Conservation (phyloP, 2,797 vertebrate species). For the Rhabdophis nuchalis region DNA sequence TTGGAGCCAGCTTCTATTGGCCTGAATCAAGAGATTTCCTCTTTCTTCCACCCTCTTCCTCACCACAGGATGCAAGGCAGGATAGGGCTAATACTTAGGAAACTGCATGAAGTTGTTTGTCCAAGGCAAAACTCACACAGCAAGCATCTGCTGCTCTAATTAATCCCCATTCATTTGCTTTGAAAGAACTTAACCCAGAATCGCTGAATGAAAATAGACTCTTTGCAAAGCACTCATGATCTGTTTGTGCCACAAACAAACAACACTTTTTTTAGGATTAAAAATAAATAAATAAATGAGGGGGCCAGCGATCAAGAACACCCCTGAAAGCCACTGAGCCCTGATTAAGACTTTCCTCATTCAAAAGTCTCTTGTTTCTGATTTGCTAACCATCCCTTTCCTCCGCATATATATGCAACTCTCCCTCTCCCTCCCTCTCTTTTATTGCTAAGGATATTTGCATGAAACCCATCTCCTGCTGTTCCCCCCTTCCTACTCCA, state of each 20-base stretch:
- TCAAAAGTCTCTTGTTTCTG: not conserved
- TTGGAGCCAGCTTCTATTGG: not conserved
- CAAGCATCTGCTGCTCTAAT: slow-evolving; percentile 22
- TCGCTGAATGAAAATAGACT: rapidly evolving
- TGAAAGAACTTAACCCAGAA: not conserved
- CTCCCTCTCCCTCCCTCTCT: slow-evolving; percentile 6
- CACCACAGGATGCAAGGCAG: rapidly evolving
- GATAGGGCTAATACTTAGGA: not conserved
- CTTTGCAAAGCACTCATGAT: not conserved
- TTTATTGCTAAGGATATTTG: slow-evolving; percentile 48
- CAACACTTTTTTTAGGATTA: not conserved
- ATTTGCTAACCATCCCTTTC: not conserved
- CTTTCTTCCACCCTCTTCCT: not conserved
- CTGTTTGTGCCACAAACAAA: not conserved
- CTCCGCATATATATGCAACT: slow-evolving; percentile 33
- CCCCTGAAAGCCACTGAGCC: not conserved
- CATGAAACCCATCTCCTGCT: slow-evolving; percentile 57
- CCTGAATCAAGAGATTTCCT: not conserved
- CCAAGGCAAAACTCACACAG: not conserved
- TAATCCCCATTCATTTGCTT: slow-evolving; percentile 26
- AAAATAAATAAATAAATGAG: not conserved
- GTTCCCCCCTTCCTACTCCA: slow-evolving; percentile 37
- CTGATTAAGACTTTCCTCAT: not conserved
- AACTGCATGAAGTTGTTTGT: slow-evolving; percentile 21
- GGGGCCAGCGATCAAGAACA: not conserved